Base-by-base conservation (phyloP, 1,140 invertebrate species). In the Sitophilus oryzae region DNA sequence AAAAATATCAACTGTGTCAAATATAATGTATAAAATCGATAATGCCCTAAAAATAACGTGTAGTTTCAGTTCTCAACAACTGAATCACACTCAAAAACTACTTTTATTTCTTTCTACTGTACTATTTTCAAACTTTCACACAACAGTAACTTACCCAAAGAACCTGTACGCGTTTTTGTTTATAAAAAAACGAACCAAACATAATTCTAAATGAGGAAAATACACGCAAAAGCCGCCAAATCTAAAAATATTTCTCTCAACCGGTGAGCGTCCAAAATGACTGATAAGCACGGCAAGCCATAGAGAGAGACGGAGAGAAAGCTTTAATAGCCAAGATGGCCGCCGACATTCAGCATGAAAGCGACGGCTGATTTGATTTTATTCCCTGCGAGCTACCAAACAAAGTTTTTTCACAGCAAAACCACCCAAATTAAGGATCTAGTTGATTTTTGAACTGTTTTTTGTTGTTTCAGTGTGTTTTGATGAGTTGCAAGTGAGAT, bases 321-420 rank as follows among this genome's bases (percentile, higher is more conserved):
- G 44, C 45, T 38, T 35, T 56, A 51, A 50, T 36, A 21, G 62
- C 52, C 66, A 67, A 67, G 56, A 67, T 67, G 66, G 66, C 66
- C 55, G 66, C 49, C 52, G 30, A 22, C 45, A 25, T 10, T 14
- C 44, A 40, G 36, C 43, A 55, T 48, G 52, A 19, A 45, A 45
- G 34, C 40, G n/a, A 9, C 14, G 43, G 11, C 15, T 34, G 16
- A 47, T 37, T 46, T 23, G 34, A 40, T 44, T 40, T 46, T 25
- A 54, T n/a, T n/a, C n/a, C n/a, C n/a, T n/a, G n/a, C n/a, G n/a
- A n/a, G n/a, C n/a, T n/a, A n/a, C n/a, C n/a, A n/a, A n/a, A n/a
- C n/a, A n/a, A n/a, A n/a, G n/a, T n/a, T n/a, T n/a, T n/a, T n/a
- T n/a, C n/a, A n/a, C n/a, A n/a, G n/a, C n/a, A n/a, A n/a, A n/a